Conservation (phyloP, 2,797 vertebrate species). For the Smutsia temminckii region DNA sequence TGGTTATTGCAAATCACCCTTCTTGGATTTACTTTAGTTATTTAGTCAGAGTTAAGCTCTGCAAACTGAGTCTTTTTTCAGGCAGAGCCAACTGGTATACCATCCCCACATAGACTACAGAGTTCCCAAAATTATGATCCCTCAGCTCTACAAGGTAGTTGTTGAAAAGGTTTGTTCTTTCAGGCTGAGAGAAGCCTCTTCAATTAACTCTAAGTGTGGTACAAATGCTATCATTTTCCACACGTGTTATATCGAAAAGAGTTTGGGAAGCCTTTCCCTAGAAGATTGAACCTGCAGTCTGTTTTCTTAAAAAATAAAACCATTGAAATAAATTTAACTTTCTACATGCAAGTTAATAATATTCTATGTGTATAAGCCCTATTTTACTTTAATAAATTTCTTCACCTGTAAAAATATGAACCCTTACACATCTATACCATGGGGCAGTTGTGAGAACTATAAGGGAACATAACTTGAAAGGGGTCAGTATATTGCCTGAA, state of each 20-base stretch:
- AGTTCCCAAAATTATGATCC: not conserved
- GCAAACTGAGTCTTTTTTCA: not conserved
- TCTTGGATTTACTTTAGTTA: not conserved
- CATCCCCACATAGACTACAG: not conserved
- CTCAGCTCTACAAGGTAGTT: not conserved
- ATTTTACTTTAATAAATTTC: not conserved
- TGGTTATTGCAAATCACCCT: not conserved
- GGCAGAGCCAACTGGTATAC: not conserved
- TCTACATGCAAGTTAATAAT: conserved; percentile 14
- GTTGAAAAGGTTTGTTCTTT: not conserved
- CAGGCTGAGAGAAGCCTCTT: not conserved
- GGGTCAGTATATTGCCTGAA: not conserved
- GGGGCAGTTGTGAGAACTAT: not conserved
- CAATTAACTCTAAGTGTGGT: not conserved
- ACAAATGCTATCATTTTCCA: not conserved
- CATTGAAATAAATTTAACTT: not conserved
- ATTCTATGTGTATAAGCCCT: not conserved
- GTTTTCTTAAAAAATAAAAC: not conserved
- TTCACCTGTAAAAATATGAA: not conserved
- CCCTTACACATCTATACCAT: not conserved
- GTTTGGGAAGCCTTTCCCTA: not conserved
- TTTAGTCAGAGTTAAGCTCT: not conserved
- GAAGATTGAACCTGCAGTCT: not conserved
- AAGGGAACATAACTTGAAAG: not conserved
- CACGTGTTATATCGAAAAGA: not conserved